Conservation (phyloP, 2,888 invertebrate genomes). For the Ochlodes sylvanus region DNA sequence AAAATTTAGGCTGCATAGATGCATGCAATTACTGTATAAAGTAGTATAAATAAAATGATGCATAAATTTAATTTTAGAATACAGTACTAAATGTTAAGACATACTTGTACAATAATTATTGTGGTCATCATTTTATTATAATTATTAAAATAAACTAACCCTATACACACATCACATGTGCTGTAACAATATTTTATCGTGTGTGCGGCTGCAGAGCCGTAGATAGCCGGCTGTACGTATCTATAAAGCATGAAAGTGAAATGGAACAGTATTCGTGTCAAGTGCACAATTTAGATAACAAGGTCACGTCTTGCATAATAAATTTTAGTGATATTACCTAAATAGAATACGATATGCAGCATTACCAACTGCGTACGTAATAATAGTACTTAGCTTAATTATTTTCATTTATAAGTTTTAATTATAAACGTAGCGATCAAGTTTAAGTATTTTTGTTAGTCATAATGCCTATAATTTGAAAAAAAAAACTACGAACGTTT, state of each 20-base stretch:
- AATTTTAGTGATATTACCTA: constrained; percentile 57
- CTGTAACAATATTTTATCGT: constrained; percentile 43
- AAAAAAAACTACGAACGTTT: too few relatives aligned
- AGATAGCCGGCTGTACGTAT: constrained; percentile 53
- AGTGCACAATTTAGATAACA: constrained; percentile 84
- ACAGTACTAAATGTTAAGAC: too few relatives aligned
- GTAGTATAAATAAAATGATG: too few relatives aligned
- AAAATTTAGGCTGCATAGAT: not conserved
- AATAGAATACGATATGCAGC: constrained; percentile 36
- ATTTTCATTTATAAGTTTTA: too few relatives aligned
- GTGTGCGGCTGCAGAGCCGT: constrained; percentile 60
- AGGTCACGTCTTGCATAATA: constrained; percentile 81
- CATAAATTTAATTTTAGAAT: too few relatives aligned
- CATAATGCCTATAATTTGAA: too few relatives aligned
- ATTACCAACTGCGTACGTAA: constrained; percentile 11
- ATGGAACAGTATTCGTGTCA: constrained; percentile 83
- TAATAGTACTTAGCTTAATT: not conserved
- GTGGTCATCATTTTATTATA: too few relatives aligned
- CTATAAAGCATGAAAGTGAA: constrained; percentile 79
- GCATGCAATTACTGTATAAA: too few relatives aligned
- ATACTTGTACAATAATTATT: too few relatives aligned
- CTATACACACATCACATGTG: constrained; percentile 24
- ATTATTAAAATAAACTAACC: too few relatives aligned
- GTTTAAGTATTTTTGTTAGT: too few relatives aligned
- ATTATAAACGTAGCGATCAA: too few relatives aligned